Evolutionary conservation across 2,888 invertebrate species (phyloP).

Genomic region (Copidosoma aretas): DNA sequence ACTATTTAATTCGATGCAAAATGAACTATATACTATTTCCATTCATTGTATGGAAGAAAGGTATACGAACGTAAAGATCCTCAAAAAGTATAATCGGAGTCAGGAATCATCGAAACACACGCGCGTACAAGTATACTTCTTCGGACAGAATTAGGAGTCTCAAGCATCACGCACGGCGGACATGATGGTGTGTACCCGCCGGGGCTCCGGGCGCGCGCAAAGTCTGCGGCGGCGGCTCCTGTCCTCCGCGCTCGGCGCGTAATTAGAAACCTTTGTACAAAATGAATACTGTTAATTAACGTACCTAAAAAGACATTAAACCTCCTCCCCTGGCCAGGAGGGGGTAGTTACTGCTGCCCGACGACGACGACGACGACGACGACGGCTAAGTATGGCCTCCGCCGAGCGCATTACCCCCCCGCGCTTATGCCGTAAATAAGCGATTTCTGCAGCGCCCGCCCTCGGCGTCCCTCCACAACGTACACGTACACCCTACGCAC

Average conservation of each 20-base stretch:
- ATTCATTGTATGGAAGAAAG: too few relatives aligned
- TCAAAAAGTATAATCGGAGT: too few relatives aligned
- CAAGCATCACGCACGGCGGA: conserved; percentile 38
- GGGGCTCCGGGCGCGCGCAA: conserved; percentile 41
- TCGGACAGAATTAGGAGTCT: too few relatives aligned
- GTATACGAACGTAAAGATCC: too few relatives aligned
- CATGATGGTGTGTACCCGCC: conserved; percentile 44
- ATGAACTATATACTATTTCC: too few relatives aligned
- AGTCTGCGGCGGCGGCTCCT: conserved; percentile 53
- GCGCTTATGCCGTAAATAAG: conserved; percentile 53
- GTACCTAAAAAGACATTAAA: conserved; percentile 67
- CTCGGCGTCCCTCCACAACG: conserved; percentile 40
- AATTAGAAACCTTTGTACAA: conserved; percentile 70
- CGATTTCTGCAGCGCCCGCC: conserved; percentile 47
- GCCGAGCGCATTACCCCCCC: conserved; percentile 50
- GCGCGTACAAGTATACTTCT: too few relatives aligned
- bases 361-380: too few relatives aligned
- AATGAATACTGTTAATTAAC: conserved; percentile 70
- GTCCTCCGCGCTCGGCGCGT: conserved; percentile 55
- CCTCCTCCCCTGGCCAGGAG: conserved; percentile 30
- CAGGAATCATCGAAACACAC: too few relatives aligned
- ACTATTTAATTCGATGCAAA: too few relatives aligned
- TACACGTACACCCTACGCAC: not conserved
- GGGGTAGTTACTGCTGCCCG: too few relatives aligned
- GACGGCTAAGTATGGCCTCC: conserved; percentile 56